A percentile compares a stretch with the other conserved stretches of the same genome.
Evolutionary conservation across 2,888 invertebrate species (phyloP).

Genomic region (Scrobipalpa costella): DNA sequence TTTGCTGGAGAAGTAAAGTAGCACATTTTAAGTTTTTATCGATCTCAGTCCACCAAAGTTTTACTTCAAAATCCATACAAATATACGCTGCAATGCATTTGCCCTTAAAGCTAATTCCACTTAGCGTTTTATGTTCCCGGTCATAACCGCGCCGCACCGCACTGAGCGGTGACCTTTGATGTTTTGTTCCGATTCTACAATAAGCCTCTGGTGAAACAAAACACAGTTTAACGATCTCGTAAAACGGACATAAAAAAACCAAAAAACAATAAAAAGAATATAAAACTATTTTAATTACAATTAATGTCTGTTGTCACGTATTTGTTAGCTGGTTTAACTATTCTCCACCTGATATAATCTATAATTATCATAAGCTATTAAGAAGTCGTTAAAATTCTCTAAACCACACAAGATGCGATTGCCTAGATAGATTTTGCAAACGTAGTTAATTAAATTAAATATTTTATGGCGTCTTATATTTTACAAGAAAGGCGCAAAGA

Average conservation of each 20-base stretch:
- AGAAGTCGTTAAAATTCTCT: conserved; percentile 3
- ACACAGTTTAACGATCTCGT: conserved; percentile 15
- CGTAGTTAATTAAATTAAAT: background rate
- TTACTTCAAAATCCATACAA: too few relatives aligned
- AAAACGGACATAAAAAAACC: background rate
- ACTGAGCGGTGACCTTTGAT: background rate
- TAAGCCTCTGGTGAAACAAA: conserved; percentile 2
- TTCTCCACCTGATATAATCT: conserved; percentile 15
- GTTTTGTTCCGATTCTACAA: background rate
- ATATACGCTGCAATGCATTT: too few relatives aligned
- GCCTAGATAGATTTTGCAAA: conserved; percentile 11
- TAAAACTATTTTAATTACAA: conserved; percentile 19
- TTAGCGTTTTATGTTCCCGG: background rate
- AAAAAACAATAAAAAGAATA: background rate
- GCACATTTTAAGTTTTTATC: too few relatives aligned
- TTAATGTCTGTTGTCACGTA: conserved; percentile 14
- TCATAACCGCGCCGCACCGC: background rate
- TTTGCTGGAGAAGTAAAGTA: too few relatives aligned
- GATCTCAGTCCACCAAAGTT: too few relatives aligned
- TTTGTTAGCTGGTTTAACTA: conserved; percentile 13
- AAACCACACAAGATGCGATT: conserved; percentile 11
- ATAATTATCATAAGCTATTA: conserved; percentile 16
- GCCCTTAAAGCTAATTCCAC: background rate
- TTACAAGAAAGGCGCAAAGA: too few relatives aligned
- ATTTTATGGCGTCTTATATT: background rate